A percentile compares a stretch with the other conserved stretches of the same genome.
phyloP scores from a whole-genome alignment of 2,113 vertebrate genomes.

The Odontesthes bonariensis region DNA sequence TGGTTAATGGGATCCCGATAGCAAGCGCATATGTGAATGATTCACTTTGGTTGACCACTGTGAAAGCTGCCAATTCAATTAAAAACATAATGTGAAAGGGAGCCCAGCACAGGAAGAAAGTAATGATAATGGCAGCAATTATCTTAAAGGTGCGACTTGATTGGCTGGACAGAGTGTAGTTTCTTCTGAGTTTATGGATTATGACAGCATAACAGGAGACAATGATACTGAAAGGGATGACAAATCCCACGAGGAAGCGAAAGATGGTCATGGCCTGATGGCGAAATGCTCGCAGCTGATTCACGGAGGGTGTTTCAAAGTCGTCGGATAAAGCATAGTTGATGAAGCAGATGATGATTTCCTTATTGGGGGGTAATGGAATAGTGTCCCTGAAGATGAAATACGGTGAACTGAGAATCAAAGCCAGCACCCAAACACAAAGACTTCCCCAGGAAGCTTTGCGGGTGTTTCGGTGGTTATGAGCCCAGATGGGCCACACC shows the following conservation, averaged over 20 bases:
- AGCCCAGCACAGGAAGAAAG: conserved; percentile 91
- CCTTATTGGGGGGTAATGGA: conserved; percentile 50
- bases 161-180: conserved; percentile 81
- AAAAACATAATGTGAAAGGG: conserved; percentile 87
- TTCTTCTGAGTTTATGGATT: conserved; percentile 81
- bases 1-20: conserved; percentile 79
- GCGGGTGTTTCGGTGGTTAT: conserved; percentile 84
- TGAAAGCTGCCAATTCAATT: conserved; percentile 77
- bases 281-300: conserved; percentile 65
- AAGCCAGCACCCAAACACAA: conserved; percentile 83
- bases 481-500: conserved; percentile 86
- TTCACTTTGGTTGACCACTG: conserved; percentile 52
- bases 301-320: conserved; percentile 44
- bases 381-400: conserved; percentile 80
- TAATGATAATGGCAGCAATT: conserved; percentile 87
- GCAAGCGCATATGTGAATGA: conserved; percentile 60
- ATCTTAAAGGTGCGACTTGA: conserved; percentile 87
- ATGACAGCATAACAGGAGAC: conserved; percentile 86
- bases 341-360: conserved; percentile 78
- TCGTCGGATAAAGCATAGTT: conserved; percentile 79
- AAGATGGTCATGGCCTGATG: conserved; percentile 83
- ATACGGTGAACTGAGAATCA: conserved; percentile 83
- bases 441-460: conserved; percentile 79
- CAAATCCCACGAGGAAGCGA: conserved; percentile 86
- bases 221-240: conserved; percentile 86